Conservation (phyloP, 1,140 invertebrate species). For the Macrobrachium rosenbergii region DNA sequence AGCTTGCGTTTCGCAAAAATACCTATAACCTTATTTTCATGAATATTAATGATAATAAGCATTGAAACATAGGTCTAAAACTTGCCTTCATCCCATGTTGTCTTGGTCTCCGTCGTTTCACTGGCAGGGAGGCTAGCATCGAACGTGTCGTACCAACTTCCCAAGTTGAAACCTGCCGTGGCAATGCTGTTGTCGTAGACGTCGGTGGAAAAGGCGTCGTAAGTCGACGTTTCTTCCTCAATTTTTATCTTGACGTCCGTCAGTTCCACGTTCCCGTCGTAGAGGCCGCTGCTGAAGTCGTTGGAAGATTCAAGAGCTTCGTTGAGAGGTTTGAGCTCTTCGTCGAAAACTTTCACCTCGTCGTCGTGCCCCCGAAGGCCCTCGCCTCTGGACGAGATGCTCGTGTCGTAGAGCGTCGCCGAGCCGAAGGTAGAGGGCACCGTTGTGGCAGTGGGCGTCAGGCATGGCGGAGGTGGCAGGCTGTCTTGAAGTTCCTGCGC, state of each 20-base stretch:
- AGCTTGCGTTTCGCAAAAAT: neutral
- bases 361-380: conserved; percentile 10
- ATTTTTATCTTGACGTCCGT: conserved; percentile 3
- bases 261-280: neutral
- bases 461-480: conserved; percentile 4
- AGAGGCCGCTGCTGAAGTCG: neutral
- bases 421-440: neutral
- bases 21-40: neutral
- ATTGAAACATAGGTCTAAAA: neutral
- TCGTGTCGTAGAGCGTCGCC: conserved; percentile 29
- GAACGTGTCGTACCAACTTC: conserved; percentile 11
- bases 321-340: neutral
- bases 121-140: conserved; percentile 6
- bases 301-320: conserved; percentile 20
- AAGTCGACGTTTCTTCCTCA: conserved; percentile 24
- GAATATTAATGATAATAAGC: conserved; percentile 9
- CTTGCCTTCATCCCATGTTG: neutral
- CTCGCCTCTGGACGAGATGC: neutral
- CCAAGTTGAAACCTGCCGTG: neutral
- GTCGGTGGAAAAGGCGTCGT: conserved; percentile 29
- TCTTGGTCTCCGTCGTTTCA: neutral
- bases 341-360: neutral
- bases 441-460: neutral
- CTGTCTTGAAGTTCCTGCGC: conserved; percentile 11
- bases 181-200: conserved; percentile 24